Evolutionary conservation across 2,888 invertebrate genomes (phyloP), one percentile per base, ranked within the genome.

Genomic region (Andrena praecox): DNA sequence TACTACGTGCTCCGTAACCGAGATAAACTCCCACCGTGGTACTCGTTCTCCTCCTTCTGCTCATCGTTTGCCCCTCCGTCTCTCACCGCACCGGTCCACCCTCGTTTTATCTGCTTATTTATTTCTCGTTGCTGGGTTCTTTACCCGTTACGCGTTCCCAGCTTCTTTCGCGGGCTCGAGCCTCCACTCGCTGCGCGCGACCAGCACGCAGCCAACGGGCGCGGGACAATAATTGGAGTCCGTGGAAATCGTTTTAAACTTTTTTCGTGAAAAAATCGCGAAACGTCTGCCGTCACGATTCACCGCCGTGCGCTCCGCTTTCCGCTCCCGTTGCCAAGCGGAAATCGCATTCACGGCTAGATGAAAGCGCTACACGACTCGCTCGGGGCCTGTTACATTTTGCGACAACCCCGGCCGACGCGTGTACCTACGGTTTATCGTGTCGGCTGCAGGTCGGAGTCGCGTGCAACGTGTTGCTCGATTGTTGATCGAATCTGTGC

Each of bases 1-100:
- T 74, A 80, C 77, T 83, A 80, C 85, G 78, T 85, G 78, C 84
- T 80, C 64, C 86, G 81, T 88, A 87, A 86, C 86, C 81, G 86
- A 87, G 89, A 89, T 89, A 90, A 89, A 90, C 90, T 89, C 83
- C 85, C 82, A 84, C 84, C 84, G 81, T 85, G 69, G 74, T 72
- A 68, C 66, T 54, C 67, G 78, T 59, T 48, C 77, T 79, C 68
- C 75, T 67, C 71, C 75, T 67, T 54, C 69, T 71, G 73, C 59
- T 68, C 74, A 64, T 56, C 59, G 70, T 52, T 56, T 70, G 35
- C 64, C 59, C 54, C 56, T 62, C 27, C 42, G 27, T 64, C 48
- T 50, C n/a, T n/a, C 52, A n/a, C 20, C 52, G 35, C 64, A 20
- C 54, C 63, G 54, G 56, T 72, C 66, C 72, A 75, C 74, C 72